These are phyloP conservation scores for Endomychus coccineus DNA, from an alignment of 2,888 invertebrate genomes.

Conservation along the genomic window DNA sequence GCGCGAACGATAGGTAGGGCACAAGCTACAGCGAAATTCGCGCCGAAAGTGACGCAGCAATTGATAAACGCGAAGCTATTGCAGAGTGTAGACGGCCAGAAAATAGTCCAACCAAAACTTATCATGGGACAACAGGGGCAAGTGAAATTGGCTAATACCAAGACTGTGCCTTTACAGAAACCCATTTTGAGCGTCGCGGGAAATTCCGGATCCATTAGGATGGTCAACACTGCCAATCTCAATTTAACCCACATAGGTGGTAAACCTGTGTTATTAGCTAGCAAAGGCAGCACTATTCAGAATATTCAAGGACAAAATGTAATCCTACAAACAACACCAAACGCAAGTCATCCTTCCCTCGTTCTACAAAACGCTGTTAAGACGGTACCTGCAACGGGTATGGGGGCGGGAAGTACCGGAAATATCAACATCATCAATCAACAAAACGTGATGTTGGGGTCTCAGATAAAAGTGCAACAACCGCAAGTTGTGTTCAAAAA, in stretches of 20 bases:
- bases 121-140: constrained; percentile 23
- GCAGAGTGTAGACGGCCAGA: constrained; percentile 35
- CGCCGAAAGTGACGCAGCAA: constrained; percentile 41
- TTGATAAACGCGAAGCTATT: constrained; percentile 45
- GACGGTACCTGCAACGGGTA: constrained; percentile 16
- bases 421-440: constrained; percentile 35
- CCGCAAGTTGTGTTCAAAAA: constrained; percentile 36
- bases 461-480: constrained; percentile 33
- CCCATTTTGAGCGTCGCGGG: constrained; percentile 31
- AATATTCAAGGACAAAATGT: constrained; percentile 43
- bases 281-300: constrained; percentile 39
- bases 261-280: constrained; percentile 50
- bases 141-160: constrained; percentile 19
- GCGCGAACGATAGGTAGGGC: constrained; percentile 24
- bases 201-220: constrained; percentile 41
- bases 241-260: constrained; percentile 51
- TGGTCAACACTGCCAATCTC: constrained; percentile 47
- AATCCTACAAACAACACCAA: constrained; percentile 36
- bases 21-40: constrained; percentile 33
- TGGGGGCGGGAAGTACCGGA: constrained; percentile 19
- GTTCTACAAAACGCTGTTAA: constrained; percentile 34
- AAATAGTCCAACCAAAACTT: constrained; percentile 34
- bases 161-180: constrained; percentile 30
- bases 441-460: constrained; percentile 36
- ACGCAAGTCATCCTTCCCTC: constrained; percentile 23